Percentiles rank a stretch among this genome's conserved stretches.
phyloP scores from a whole-genome alignment of 2,888 invertebrate genomes.

The Mactromeris polynyma region DNA sequence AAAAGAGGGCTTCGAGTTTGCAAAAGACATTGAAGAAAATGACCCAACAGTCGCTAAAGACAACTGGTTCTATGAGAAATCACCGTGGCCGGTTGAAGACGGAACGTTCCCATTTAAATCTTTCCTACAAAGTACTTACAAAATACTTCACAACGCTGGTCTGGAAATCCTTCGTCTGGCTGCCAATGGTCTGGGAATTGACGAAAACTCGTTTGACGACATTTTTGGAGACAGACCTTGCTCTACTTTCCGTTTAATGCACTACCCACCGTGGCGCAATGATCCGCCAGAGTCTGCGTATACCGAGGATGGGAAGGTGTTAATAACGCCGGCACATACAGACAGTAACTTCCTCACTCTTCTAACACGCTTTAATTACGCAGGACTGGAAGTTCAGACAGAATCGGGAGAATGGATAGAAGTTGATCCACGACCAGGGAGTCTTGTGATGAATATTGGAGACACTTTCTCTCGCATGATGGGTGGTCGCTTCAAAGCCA shows the following conservation, averaged over 20 bases:
- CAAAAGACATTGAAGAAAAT: constrained; percentile 61
- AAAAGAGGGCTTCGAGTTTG: constrained; percentile 77
- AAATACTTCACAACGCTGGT: constrained; percentile 64
- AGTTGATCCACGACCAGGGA: constrained; percentile 70
- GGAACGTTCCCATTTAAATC: constrained; percentile 68
- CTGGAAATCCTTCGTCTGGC: constrained; percentile 72
- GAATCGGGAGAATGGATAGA: constrained; percentile 68
- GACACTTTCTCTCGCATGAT: constrained; percentile 76
- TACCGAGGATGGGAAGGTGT: constrained; percentile 68
- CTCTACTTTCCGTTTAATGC: constrained; percentile 74
- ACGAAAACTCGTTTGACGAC: constrained; percentile 71
- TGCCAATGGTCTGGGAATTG: constrained; percentile 71
- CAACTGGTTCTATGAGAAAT: constrained; percentile 72
- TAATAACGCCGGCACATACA: constrained; percentile 72
- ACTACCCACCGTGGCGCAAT: constrained; percentile 72
- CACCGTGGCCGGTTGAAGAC: constrained; percentile 69
- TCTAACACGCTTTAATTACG: constrained; percentile 70
- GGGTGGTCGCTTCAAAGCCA: constrained; percentile 73
- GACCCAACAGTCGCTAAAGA: constrained; percentile 57
- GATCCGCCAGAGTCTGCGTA: constrained; percentile 59
- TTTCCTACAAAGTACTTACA: constrained; percentile 58
- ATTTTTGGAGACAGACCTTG: constrained; percentile 70
- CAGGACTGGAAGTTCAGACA: constrained; percentile 69
- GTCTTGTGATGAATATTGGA: constrained; percentile 77
- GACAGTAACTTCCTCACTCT: constrained; percentile 75